A percentile compares a stretch with the other conserved stretches of the same genome.
Conservation (phyloP, 2,888 invertebrate genomes). For the Parnassius orleans region DNA sequence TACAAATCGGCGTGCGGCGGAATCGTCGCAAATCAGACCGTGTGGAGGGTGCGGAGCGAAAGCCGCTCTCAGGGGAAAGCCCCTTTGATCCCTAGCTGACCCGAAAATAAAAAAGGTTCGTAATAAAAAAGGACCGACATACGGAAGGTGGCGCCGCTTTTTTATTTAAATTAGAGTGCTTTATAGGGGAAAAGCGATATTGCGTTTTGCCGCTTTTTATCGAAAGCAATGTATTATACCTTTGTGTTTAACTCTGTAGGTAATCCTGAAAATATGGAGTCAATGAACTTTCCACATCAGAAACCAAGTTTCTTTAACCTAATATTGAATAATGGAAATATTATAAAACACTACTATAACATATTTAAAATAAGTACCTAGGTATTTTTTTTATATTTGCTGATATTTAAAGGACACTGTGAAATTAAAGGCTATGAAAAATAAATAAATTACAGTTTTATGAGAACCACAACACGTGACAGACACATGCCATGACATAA, state of each 20-base stretch:
- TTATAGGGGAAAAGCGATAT: conserved; percentile 79
- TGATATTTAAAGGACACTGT: too few relatives aligned
- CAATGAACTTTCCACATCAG: conserved; percentile 48
- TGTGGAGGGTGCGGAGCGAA: conserved; percentile 49
- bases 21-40: conserved; percentile 76
- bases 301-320: too few relatives aligned
- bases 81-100: conserved; percentile 81
- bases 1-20: conserved; percentile 75
- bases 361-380: conserved; percentile 37
- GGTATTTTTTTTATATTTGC: background rate
- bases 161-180: conserved; percentile 82
- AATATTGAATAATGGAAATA: too few relatives aligned
- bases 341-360: conserved; percentile 29
- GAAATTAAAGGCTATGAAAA: too few relatives aligned
- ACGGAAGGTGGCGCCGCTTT: conserved; percentile 81
- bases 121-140: conserved; percentile 80
- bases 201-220: conserved; percentile 77
- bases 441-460: background rate
- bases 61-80: conserved; percentile 67
- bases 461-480: conserved; percentile 15
- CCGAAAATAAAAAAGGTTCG: conserved; percentile 80
- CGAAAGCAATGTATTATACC: conserved; percentile 40
- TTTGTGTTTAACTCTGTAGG: conserved; percentile 18
- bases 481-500: conserved; percentile 31
- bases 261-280: conserved; percentile 54